Percentiles rank a stretch among this genome's conserved stretches.
Conservation (phyloP, 2,888 invertebrate genomes). For the Scaptodrosophila latifasciaeformis region DNA sequence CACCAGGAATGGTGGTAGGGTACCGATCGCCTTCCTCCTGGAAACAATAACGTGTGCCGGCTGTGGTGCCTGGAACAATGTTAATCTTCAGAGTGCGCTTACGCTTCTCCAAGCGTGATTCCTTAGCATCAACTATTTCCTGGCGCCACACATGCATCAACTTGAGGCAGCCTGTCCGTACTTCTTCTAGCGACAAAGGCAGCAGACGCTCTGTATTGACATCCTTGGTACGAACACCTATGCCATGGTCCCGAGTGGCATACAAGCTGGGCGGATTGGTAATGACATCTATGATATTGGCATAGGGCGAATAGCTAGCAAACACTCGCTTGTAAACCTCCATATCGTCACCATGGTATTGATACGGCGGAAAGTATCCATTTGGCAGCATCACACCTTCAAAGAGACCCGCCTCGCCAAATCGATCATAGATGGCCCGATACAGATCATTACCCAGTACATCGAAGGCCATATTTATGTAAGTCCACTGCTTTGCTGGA, state of each 20-base stretch:
- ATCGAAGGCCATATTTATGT: constrained; percentile 86
- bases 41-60: constrained; percentile 84
- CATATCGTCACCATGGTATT: constrained; percentile 87
- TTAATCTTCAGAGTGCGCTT: constrained; percentile 86
- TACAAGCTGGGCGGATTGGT: constrained; percentile 80
- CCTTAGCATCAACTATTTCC: constrained; percentile 80
- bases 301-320: constrained; percentile 88
- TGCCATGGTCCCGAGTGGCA: constrained; percentile 78
- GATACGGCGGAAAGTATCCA: constrained; percentile 83
- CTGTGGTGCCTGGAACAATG: constrained; percentile 84
- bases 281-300: constrained; percentile 82
- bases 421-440: constrained; percentile 90
- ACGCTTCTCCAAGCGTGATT: constrained; percentile 79
- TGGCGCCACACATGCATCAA: constrained; percentile 87
- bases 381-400: constrained; percentile 84
- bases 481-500: constrained; percentile 66
- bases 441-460: constrained; percentile 78
- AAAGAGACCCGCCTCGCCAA: constrained; percentile 91
- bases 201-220: constrained; percentile 78
- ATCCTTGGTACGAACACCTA: constrained; percentile 81
- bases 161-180: constrained; percentile 85
- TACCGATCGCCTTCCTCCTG: constrained; percentile 88
- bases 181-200: constrained; percentile 79
- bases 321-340: constrained; percentile 87
- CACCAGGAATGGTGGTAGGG: constrained; percentile 81